These are phyloP conservation scores for Scortum barcoo DNA, from an alignment of 2,113 vertebrate genomes.

Conservation along the genomic window DNA sequence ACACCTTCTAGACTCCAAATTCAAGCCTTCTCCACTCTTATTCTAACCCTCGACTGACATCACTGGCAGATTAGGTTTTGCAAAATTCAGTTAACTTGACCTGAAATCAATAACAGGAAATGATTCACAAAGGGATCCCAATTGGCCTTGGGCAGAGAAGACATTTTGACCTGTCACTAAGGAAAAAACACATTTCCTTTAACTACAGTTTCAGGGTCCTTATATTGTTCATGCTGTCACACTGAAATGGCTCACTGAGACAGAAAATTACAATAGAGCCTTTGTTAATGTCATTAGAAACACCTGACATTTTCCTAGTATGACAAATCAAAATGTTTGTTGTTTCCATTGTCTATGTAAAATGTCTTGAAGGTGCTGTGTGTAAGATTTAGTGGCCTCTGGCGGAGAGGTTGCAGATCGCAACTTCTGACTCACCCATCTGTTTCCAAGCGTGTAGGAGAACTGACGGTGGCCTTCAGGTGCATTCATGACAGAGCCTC, in stretches of 20 bases:
- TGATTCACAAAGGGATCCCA: not conserved
- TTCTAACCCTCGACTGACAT: not conserved
- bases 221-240: not conserved
- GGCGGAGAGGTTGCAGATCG: too few relatives aligned
- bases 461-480: too few relatives aligned
- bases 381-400: too few relatives aligned
- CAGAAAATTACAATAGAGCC: not conserved
- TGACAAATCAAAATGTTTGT: not conserved
- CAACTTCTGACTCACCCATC: too few relatives aligned
- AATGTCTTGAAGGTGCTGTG: not conserved
- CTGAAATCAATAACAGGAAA: not conserved
- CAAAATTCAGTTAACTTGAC: not conserved
- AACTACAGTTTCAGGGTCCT: not conserved
- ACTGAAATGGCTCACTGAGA: not conserved
- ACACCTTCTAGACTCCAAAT: not conserved
- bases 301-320: not conserved
- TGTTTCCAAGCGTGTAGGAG: too few relatives aligned
- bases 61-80: too few relatives aligned
- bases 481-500: too few relatives aligned
- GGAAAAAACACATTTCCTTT: not conserved
- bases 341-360: not conserved
- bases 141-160: not conserved
- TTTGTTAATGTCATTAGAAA: not conserved
- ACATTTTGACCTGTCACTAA: constrained; percentile 21
- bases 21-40: not conserved